Conservation (phyloP, 1,140 invertebrate species). For the Papilio aristodemus region DNA sequence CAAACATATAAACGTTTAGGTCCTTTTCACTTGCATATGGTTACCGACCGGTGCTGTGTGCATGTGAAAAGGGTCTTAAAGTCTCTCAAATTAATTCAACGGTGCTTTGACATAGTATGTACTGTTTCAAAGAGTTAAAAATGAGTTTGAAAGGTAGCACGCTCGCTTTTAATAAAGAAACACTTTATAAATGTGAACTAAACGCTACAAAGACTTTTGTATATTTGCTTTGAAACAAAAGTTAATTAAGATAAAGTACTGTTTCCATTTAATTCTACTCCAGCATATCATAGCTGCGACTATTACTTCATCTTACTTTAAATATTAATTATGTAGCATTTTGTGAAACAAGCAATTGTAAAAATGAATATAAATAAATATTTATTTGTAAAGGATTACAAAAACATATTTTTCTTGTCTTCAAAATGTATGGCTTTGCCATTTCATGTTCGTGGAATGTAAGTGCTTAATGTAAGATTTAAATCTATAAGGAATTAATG, state of each 20-base stretch:
- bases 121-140: neutral
- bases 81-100: conserved; percentile 9
- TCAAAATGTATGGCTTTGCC: too few relatives aligned
- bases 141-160: neutral
- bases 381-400: too few relatives aligned
- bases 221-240: neutral
- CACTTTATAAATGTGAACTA: neutral
- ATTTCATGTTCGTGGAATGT: too few relatives aligned
- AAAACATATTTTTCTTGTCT: too few relatives aligned
- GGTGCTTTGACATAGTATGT: neutral
- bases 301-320: too few relatives aligned
- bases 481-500: too few relatives aligned
- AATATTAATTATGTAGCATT: too few relatives aligned
- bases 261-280: neutral
- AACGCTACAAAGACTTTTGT: neutral
- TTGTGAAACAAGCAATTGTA: too few relatives aligned
- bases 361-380: too few relatives aligned
- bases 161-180: neutral
- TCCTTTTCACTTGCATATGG: neutral
- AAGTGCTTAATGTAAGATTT: too few relatives aligned
- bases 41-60: too few relatives aligned
- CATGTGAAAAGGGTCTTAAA: neutral
- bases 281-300: neutral
- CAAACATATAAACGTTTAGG: neutral
- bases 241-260: neutral